These are phyloP conservation scores for Apostichopus leukothele DNA, from an alignment of 53 echinoderm and acorn worm genomes.

Conservation along the genomic window DNA sequence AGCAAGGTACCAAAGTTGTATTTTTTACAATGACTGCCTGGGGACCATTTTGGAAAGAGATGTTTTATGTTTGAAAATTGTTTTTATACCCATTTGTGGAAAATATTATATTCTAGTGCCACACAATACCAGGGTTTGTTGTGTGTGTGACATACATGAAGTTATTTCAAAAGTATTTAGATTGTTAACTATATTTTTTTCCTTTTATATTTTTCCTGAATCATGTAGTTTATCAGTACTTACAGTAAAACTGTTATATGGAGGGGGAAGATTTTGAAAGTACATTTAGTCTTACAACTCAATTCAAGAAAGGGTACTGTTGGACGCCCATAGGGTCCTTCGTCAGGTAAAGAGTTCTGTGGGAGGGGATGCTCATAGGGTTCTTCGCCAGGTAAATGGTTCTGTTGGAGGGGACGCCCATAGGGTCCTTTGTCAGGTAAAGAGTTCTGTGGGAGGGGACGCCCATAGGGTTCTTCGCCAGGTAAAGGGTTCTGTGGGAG, in stretches of 20 bases:
- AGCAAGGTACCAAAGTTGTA: conserved; percentile 31
- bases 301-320: no score
- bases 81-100: background rate
- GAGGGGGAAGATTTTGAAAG: background rate
- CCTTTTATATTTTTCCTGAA: no score
- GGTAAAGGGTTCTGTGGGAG: background rate
- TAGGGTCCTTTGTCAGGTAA: background rate
- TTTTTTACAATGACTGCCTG: conserved; percentile 38
- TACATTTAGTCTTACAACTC: no score
- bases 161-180: no score
- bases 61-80: background rate
- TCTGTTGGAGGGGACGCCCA: background rate
- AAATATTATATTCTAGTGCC: background rate
- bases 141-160: background rate
- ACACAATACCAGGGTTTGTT: background rate
- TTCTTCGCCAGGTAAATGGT: background rate
- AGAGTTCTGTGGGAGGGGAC: background rate
- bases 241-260: background rate
- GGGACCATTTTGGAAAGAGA: background rate
- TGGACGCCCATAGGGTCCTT: no score
- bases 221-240: no score
- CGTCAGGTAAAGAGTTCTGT: background rate
- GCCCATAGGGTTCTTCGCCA: background rate
- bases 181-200: no score
- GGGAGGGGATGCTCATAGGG: background rate